phyloP scores from a whole-genome alignment of 2,888 invertebrate species.

The Mongoloraphidia duomilia region DNA sequence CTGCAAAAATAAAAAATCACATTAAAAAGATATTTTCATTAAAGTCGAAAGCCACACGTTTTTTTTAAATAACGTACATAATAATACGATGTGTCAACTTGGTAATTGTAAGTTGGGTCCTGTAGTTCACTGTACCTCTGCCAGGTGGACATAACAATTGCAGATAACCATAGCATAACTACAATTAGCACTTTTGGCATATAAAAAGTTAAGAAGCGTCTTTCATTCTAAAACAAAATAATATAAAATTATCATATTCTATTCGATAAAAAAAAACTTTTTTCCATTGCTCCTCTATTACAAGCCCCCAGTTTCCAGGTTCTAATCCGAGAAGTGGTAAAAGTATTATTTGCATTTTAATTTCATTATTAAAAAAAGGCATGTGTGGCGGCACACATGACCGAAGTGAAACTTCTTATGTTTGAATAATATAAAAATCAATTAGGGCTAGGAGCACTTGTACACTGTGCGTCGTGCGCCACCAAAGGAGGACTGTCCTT shows the following conservation, averaged over 20 bases:
- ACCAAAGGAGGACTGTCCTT: too few relatives aligned
- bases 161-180: constrained; percentile 73
- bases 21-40: neutral
- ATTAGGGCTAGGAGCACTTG: too few relatives aligned
- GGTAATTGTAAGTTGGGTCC: constrained; percentile 88
- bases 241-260: neutral
- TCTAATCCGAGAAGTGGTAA: neutral
- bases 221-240: constrained; percentile 55
- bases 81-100: constrained; percentile 68
- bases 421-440: too few relatives aligned
- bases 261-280: neutral
- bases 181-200: constrained; percentile 79
- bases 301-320: too few relatives aligned
- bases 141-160: constrained; percentile 76
- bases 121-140: constrained; percentile 75
- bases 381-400: too few relatives aligned
- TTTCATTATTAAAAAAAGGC: too few relatives aligned
- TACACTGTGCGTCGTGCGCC: too few relatives aligned
- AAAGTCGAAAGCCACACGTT: neutral
- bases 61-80: constrained; percentile 42
- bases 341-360: too few relatives aligned
- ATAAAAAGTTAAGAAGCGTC: constrained; percentile 76
- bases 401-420: too few relatives aligned
- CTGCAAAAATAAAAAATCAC: constrained; percentile 37
- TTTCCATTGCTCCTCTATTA: neutral